Percentiles rank a stretch among this genome's conserved stretches.
phyloP scores from a whole-genome alignment of 2,888 invertebrate species.

The Muschampia plurimacula region DNA sequence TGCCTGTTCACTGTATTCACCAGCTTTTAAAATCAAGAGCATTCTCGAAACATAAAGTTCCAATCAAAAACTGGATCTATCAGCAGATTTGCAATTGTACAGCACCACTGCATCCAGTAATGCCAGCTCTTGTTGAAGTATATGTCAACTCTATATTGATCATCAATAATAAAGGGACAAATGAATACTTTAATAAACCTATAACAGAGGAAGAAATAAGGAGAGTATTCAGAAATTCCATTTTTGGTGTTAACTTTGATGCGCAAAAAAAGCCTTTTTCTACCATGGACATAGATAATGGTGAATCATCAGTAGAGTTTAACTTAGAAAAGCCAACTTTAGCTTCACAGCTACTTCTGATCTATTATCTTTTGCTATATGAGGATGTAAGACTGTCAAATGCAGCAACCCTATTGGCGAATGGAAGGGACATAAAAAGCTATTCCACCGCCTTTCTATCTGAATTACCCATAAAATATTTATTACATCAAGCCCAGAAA shows the following conservation, averaged over 20 bases:
- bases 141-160: conserved; percentile 96
- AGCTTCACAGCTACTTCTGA: conserved; percentile 94
- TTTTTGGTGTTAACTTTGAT: conserved; percentile 91
- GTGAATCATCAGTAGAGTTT: conserved; percentile 79
- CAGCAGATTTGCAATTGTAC: conserved; percentile 95
- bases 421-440: conserved; percentile 91
- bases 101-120: conserved; percentile 96
- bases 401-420: conserved; percentile 87
- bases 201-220: conserved; percentile 96
- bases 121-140: conserved; percentile 97
- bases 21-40: conserved; percentile 97
- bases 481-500: conserved; percentile 96
- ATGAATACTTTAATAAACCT: conserved; percentile 95
- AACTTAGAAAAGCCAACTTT: conserved; percentile 88
- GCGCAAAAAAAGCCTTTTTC: conserved; percentile 80
- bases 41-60: conserved; percentile 98
- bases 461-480: conserved; percentile 96
- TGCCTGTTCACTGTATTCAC: conserved; percentile 71
- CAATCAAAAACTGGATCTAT: conserved; percentile 98
- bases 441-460: conserved; percentile 95
- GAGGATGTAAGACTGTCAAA: conserved; percentile 95
- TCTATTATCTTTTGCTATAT: conserved; percentile 96
- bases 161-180: conserved; percentile 86
- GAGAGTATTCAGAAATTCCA: conserved; percentile 92
- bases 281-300: conserved; percentile 85